Evolutionary conservation across 2,888 invertebrate species (phyloP).

Genomic region (Icerya purchasi): DNA sequence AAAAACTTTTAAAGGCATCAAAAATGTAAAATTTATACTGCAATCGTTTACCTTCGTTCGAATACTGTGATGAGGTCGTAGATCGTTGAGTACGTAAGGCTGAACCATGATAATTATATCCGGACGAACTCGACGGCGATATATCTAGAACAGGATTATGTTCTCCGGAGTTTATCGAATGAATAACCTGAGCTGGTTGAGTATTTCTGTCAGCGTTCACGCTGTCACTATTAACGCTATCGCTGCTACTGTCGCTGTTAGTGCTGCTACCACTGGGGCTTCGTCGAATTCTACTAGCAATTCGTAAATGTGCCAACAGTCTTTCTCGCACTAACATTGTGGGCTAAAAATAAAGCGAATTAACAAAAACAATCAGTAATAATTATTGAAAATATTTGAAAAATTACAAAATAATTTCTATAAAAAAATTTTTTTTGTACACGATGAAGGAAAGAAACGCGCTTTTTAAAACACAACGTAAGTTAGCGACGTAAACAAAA

Average conservation of each 20-base stretch:
- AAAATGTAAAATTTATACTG: not conserved
- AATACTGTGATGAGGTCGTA: not conserved
- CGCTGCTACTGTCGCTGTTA: not conserved
- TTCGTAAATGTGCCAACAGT: not conserved
- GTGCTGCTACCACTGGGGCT: not conserved
- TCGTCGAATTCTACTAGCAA: not conserved
- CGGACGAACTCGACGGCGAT: slow-evolving; percentile 1
- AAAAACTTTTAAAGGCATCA: no score
- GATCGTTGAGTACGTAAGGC: not conserved
- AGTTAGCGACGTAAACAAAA: no score
- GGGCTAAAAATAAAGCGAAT: not conserved
- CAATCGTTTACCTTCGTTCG: not conserved
- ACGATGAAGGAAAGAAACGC: not conserved
- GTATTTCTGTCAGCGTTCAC: not conserved
- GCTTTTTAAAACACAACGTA: not conserved
- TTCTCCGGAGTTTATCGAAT: slow-evolving; percentile 7
- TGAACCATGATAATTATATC: not conserved
- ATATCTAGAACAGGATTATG: slow-evolving; percentile 4
- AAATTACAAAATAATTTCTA: not conserved
- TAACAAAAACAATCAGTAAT: not conserved
- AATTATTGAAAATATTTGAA: not conserved
- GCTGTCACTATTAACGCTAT: not conserved
- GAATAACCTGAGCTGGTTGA: slow-evolving; percentile 1
- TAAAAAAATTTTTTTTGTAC: not conserved
- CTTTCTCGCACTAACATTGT: not conserved